A percentile compares a stretch with the other conserved stretches of the same genome.
phyloP scores from a whole-genome alignment of 2,797 vertebrate species.

The Arctocebus calabarensis region DNA sequence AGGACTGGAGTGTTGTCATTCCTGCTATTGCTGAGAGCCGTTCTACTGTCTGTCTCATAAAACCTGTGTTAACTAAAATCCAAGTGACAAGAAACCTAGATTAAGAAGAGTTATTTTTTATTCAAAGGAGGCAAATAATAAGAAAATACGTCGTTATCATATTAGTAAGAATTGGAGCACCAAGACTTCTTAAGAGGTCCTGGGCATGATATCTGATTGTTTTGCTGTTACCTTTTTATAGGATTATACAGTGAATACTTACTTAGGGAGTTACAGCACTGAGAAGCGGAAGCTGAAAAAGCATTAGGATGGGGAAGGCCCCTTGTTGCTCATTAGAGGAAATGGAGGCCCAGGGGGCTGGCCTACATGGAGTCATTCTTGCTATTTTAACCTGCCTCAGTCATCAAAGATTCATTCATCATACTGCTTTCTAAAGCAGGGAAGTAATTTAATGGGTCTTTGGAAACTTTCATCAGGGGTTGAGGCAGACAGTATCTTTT shows the following conservation, averaged over 20 bases:
- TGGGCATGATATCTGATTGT: not conserved
- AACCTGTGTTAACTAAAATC: constrained; percentile 13
- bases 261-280: not conserved
- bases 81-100: constrained; percentile 24
- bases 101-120: not conserved
- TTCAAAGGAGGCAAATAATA: constrained; percentile 40
- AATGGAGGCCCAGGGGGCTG: not conserved
- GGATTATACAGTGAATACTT: not conserved
- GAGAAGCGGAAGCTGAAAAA: not conserved
- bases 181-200: not conserved
- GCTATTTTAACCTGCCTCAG: not conserved
- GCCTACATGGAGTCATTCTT: not conserved
- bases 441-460: not conserved
- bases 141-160: constrained; percentile 43
- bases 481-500: not conserved
- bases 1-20: not conserved
- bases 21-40: not conserved
- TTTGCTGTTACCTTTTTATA: not conserved
- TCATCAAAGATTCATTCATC: not conserved
- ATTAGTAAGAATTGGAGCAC: constrained; percentile 18
- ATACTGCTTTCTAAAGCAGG: not conserved
- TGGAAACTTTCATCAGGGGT: constrained; percentile 13
- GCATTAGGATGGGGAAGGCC: not conserved
- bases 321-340: not conserved
- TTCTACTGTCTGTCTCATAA: not conserved